Base-by-base conservation (phyloP, 1,140 invertebrate genomes). In the Holotrichia oblita region DNA sequence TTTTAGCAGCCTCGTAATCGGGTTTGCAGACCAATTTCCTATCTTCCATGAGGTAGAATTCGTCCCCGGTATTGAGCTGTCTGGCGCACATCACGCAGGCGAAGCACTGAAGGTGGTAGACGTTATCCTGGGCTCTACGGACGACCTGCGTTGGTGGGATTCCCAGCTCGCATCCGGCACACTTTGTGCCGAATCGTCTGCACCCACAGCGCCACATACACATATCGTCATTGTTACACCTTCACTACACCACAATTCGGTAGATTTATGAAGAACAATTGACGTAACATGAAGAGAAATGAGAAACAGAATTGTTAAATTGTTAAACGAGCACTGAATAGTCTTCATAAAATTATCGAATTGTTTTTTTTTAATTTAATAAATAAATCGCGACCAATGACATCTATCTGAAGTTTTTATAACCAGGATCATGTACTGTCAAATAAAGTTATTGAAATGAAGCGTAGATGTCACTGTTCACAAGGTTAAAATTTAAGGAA, bases 31-130 rank as follows among this genome's bases (percentile, higher is more conserved):
- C 96, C 73, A 99, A 92, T 88, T 98, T 99, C 79, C 96, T 93
- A 88, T 99, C 97, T 86, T 99, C 98, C 94, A 99, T 97, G 44
- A 99, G 93, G 87, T 99, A 99, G 88, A 98, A 98, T 86, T 99
- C 97, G 87, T 99, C 98, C 0, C 97, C 98, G 2, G 98, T 99
- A 86, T 98, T 97, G 73, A 99, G 92, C 82, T 97, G 96, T 80
- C 97, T 90, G 14, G 95, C 94, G 88, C 98, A 99, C 84, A 99
- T 94, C 81, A 96, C 93, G 87, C 98, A 99, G 4, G 95, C 93
- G 89, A 99, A 99, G 89, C 98, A 99, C 82, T 97, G 94, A 76
- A 99, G 92, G 87, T 99, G 98, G 89, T 98, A 99, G 72, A 99
- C 97, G 88, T 98, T 93, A 83, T 98, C 94, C 86, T 98, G 95